A percentile compares a stretch with the other conserved stretches of the same genome.
These are phyloP conservation scores for Sakesphorus luctuosus DNA, from an alignment of 2,113 vertebrate genomes.

Conservation along the genomic window DNA sequence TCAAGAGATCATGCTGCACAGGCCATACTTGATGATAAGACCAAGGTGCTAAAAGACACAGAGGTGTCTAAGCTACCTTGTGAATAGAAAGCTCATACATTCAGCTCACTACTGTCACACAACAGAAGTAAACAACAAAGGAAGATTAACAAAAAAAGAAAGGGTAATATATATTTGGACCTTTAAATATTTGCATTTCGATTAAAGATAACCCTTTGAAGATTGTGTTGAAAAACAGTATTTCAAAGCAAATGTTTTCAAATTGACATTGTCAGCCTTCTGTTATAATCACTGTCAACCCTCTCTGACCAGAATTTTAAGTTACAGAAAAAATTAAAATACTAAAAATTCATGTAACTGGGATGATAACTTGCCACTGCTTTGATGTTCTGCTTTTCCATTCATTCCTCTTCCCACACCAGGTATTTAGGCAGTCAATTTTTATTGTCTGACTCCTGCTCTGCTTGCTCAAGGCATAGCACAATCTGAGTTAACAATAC, in stretches of 20 bases:
- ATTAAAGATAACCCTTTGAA: not conserved
- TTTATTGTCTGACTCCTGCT: not conserved
- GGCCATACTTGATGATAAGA: not conserved
- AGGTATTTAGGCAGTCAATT: not conserved
- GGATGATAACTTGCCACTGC: not conserved
- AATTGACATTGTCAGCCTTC: not conserved
- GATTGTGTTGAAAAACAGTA: not conserved
- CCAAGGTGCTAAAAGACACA: not conserved
- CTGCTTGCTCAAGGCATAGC: not conserved
- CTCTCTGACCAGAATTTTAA: not conserved
- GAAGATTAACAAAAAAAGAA: not conserved
- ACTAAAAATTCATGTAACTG: not conserved
- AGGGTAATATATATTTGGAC: not conserved
- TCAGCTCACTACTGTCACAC: not conserved
- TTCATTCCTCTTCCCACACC: not conserved
- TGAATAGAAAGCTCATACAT: not conserved
- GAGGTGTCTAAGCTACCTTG: not conserved
- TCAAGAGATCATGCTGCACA: not conserved
- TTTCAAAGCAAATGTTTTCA: not conserved
- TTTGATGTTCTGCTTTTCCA: not conserved
- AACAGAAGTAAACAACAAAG: not conserved
- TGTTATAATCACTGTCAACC: not conserved
- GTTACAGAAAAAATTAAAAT: not conserved
- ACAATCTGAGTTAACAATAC: not conserved
- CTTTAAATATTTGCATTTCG: not conserved